phyloP scores from a whole-genome alignment of 2,797 vertebrate genomes.

The Choloepus didactylus region DNA sequence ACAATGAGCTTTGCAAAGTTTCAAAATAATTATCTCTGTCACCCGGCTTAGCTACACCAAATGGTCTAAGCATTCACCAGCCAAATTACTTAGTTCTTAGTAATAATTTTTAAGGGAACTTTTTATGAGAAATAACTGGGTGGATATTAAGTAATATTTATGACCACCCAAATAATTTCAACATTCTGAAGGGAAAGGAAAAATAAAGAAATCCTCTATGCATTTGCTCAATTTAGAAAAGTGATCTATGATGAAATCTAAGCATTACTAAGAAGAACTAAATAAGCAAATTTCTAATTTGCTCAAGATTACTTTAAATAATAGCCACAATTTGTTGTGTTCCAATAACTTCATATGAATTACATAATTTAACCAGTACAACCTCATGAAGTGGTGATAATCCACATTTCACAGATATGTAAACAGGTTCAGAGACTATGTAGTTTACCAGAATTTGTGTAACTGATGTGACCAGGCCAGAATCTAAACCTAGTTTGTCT shows the following conservation, averaged over 20 bases:
- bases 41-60: not conserved
- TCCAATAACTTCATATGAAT: not conserved
- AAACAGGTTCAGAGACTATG: not conserved
- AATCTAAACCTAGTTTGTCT: not conserved
- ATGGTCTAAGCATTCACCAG: not conserved
- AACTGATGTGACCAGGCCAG: not conserved
- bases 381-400: not conserved
- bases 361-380: not conserved
- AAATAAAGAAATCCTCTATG: not conserved
- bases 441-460: not conserved
- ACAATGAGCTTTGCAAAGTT: slow-evolving; percentile 1
- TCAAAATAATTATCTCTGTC: not conserved
- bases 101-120: not conserved
- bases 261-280: not conserved
- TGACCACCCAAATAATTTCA: slow-evolving; percentile 1
- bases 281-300: slow-evolving; percentile 1
- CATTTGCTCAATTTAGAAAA: not conserved
- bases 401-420: not conserved
- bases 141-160: slow-evolving; percentile 37
- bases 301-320: not conserved
- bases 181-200: not conserved
- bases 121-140: not conserved
- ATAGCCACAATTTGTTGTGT: not conserved
- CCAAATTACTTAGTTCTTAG: not conserved
- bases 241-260: not conserved